Percentiles rank a stretch among this genome's conserved stretches.
phyloP scores from a whole-genome alignment of 2,797 vertebrate genomes.

The Ceryle rudis region DNA sequence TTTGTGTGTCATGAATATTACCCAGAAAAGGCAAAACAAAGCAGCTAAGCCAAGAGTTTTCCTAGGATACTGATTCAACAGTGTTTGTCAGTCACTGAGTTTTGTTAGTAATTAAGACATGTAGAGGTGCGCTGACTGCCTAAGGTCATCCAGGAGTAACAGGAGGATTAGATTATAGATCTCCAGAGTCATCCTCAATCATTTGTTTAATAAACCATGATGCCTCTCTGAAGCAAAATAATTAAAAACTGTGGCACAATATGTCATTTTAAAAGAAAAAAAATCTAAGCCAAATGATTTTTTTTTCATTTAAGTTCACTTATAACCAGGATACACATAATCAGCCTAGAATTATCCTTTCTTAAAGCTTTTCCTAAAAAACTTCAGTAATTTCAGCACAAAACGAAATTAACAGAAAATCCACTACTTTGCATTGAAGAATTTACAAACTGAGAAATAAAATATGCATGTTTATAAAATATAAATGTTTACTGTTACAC shows the following conservation, averaged over 20 bases:
- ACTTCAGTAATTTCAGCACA: not conserved
- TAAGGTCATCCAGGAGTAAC: not conserved
- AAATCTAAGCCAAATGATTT: not conserved
- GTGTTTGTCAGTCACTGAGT: not conserved
- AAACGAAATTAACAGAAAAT: not conserved
- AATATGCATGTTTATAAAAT: not conserved
- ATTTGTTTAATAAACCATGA: not conserved
- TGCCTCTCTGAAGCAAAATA: not conserved
- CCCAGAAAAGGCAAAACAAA: not conserved
- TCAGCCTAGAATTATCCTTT: rapidly evolving
- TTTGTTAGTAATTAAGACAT: not conserved
- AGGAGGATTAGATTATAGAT: not conserved
- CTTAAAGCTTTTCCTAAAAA: not conserved
- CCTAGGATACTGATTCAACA: not conserved
- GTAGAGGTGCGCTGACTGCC: not conserved
- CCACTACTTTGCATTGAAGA: not conserved
- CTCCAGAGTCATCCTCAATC: not conserved
- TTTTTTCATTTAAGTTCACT: not conserved
- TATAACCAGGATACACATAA: not conserved
- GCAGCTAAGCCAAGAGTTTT: not conserved
- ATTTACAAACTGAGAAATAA: not conserved
- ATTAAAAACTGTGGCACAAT: not conserved
- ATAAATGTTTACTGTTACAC: not conserved
- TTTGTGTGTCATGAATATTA: rapidly evolving
- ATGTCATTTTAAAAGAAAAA: not conserved